These are phyloP conservation scores for Belonocnema kinseyi DNA, from an alignment of 1,140 invertebrate species.

Conservation along the genomic window DNA sequence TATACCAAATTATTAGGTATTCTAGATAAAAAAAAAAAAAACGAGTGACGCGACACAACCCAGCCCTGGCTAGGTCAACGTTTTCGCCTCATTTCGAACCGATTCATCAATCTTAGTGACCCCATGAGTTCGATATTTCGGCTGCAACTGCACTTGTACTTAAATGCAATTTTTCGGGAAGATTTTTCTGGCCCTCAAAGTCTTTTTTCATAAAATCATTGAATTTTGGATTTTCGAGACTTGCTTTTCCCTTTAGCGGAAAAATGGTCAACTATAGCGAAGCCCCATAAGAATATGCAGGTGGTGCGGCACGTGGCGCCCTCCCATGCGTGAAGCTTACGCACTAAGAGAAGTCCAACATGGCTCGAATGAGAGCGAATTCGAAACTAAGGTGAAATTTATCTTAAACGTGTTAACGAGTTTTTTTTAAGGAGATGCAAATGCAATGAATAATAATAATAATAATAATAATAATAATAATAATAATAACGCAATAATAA, in stretches of 20 bases:
- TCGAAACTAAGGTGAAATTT: constrained; percentile 38
- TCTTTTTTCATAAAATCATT: constrained; percentile 38
- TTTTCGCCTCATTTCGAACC: constrained; percentile 48
- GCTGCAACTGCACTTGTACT: constrained; percentile 41
- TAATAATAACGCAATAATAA: too few relatives aligned
- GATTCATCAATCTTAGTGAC: constrained; percentile 48
- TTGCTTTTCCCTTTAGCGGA: constrained; percentile 37
- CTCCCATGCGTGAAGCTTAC: constrained; percentile 51
- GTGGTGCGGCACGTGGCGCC: constrained; percentile 65
- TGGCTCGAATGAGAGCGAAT: constrained; percentile 36
- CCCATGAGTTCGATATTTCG: constrained; percentile 45
- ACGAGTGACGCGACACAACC: too few relatives aligned
- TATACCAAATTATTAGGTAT: too few relatives aligned
- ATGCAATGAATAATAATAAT: too few relatives aligned
- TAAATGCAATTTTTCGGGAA: constrained; percentile 36
- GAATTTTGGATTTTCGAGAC: background rate
- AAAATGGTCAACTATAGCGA: constrained; percentile 58
- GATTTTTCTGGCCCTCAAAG: constrained; percentile 50
- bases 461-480: too few relatives aligned
- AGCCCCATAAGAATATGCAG: constrained; percentile 56
- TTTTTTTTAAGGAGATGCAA: too few relatives aligned
- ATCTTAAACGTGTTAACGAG: too few relatives aligned
- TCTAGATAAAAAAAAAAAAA: too few relatives aligned
- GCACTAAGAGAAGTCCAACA: background rate
- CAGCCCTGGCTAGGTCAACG: too few relatives aligned